phyloP scores from a whole-genome alignment of 2,113 vertebrate species.

The Oreochromis aureus region DNA sequence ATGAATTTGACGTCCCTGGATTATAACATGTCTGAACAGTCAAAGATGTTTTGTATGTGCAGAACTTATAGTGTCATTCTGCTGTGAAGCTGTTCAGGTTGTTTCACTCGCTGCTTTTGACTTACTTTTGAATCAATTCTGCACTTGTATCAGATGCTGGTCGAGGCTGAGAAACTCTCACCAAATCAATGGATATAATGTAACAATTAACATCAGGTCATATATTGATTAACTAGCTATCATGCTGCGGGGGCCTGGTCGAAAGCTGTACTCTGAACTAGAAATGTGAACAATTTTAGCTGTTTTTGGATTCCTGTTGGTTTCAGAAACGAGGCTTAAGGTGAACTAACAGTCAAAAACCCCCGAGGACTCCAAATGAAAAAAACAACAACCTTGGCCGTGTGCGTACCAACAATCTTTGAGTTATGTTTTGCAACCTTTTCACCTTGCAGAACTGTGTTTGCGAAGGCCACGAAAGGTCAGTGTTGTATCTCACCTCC shows the following conservation, averaged over 20 bases:
- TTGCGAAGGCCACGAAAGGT: constrained; percentile 9
- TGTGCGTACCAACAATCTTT: background rate
- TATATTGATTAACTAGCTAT: background rate
- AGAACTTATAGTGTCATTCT: background rate
- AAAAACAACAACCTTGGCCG: background rate
- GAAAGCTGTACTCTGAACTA: background rate
- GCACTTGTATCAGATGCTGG: background rate
- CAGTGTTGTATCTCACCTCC: constrained; percentile 3
- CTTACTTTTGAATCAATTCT: background rate
- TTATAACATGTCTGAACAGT: background rate
- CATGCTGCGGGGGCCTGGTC: background rate
- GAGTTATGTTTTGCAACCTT: background rate
- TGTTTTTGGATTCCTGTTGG: background rate
- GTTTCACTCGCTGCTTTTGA: background rate
- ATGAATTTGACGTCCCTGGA: background rate
- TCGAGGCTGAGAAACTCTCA: background rate
- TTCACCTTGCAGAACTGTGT: background rate
- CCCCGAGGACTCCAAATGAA: background rate
- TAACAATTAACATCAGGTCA: constrained; percentile 4
- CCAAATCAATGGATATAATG: background rate
- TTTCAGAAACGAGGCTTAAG: background rate
- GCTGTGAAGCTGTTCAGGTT: background rate
- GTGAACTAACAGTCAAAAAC: background rate
- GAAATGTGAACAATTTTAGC: background rate
- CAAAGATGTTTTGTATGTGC: background rate